Evolutionary conservation across 2,888 invertebrate genomes (phyloP), one percentile per base, ranked within the genome.

Genomic region (Apamea monoglypha): DNA sequence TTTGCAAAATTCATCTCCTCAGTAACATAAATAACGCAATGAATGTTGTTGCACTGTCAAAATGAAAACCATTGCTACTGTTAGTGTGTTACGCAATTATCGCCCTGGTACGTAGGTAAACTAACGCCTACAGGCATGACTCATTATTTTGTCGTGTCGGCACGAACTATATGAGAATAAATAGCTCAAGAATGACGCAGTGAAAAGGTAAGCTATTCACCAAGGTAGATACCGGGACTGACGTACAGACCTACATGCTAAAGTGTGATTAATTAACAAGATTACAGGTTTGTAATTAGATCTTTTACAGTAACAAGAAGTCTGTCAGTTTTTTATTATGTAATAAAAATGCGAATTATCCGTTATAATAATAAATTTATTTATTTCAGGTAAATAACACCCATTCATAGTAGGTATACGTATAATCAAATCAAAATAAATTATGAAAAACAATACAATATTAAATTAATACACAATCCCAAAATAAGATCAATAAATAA

Each of bases 131-230:
- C 44, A 56, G 12, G 50, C 61, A 63, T 70, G 61, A 80, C 70
- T 78, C 69, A 50, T 50, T 78, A 40, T 73, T 66, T 29, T 56
- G 66, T 59, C 47, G 56, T 18, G 64, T 16, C 7, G n/a, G 16
- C 47, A 32, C 56, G 53, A 63, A 36, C 3, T 53, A 0, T 63
- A 66, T 74, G 74, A 73, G 47, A 74, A 80, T 29, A 73, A 50
- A 80, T 80, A 74, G 66, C 40, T 32, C 8, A 6, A 1, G 47
- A 36, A 81, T 81, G 80, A 66, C 74, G 64, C 16, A 8, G 56
- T 59, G n/a, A 32, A 81, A 73, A 29, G 18, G 12, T 63, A 36
- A 72, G 21, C 80, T 64, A 56, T 72, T 72, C 36, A 64, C 25
- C 14, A 71, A n/a, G n/a, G 21, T 50, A 53, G 29, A 40, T 25